These are phyloP conservation scores for Semaprochilodus insignis DNA, from an alignment of 2,797 vertebrate genomes.

Conservation along the genomic window DNA sequence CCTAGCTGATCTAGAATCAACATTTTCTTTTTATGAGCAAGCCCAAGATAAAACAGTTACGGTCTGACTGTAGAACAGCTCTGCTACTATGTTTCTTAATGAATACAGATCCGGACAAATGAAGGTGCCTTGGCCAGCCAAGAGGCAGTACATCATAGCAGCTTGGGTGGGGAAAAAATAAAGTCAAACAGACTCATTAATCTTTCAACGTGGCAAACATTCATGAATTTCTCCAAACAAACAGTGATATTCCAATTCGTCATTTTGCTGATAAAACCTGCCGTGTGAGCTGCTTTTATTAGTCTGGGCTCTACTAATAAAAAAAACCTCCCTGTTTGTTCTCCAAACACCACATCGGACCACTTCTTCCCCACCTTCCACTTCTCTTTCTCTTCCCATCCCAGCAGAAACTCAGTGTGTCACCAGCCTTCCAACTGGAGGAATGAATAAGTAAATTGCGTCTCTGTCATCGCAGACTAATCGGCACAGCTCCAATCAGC, in stretches of 20 bases:
- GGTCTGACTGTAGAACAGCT: background rate
- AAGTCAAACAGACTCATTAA: constrained; percentile 10
- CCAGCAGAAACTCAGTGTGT: background rate
- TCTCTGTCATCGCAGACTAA: background rate
- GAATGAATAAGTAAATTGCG: background rate
- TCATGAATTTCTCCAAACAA: constrained; percentile 16
- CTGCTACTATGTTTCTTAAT: background rate
- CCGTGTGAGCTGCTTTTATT: background rate
- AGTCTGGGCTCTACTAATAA: background rate
- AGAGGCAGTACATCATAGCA: constrained; percentile 14
- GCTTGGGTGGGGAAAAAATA: background rate
- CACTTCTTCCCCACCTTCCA: background rate
- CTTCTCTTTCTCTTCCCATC: background rate
- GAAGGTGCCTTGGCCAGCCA: background rate
- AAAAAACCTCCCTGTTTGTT: background rate
- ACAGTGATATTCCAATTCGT: constrained; percentile 21
- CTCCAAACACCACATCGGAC: background rate
- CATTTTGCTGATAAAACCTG: constrained; percentile 7
- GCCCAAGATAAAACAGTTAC: background rate
- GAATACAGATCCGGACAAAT: constrained; percentile 11
- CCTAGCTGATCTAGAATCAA: background rate
- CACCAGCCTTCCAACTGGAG: background rate
- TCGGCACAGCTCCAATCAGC: background rate
- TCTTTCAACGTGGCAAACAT: constrained; percentile 17
- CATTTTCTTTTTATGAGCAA: too few species aligned